Evolutionary conservation across 1,140 invertebrate genomes (phyloP), one percentile per base, ranked within the genome.

Genomic region (Samia ricini): DNA sequence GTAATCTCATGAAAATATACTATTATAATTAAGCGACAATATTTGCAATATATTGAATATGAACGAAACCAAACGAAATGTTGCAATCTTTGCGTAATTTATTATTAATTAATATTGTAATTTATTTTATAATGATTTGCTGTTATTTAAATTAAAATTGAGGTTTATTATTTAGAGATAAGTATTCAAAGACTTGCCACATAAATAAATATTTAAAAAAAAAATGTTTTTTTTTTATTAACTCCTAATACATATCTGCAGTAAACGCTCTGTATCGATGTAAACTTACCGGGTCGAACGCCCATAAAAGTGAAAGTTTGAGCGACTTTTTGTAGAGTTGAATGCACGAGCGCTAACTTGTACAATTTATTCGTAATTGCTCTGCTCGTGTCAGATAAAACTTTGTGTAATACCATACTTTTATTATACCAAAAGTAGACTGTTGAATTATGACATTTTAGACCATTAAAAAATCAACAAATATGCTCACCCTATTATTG

Each of bases 31-130:
- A 12, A 7, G 10, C 10, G 10, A 12, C 1, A 4, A 42, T 42
- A 42, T 8, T 29, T 42, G 33, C n/a, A 42, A 42, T 42, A 42
- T 4, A 42, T 15, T 42, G 33, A 15, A 64, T 64, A 12, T 63
- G 64, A 80, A 74, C 73, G 68, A 85, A 79, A 72, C 81, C 81
- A 88, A 86, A 85, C 72, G 68, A 29, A 12, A 77, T 71, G 56
- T 76, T 78, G 73, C 74, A 79, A 77, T 81, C 67, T 65, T 48
- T 33, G 75, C 69, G 71, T 80, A 81, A 78, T 72, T 71, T 80
- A 79, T 81, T 73, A 78, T 4, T 74, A 71, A 64, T 74, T 66
- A 62, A 65, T 67, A 70, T 56, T 70, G 73, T 73, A 69, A 71
- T 69, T 76, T 81, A 71, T 79, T 77, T 56, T 33, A n/a, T 52